phyloP scores from a whole-genome alignment of 2,113 vertebrate species.

The Grus americana region DNA sequence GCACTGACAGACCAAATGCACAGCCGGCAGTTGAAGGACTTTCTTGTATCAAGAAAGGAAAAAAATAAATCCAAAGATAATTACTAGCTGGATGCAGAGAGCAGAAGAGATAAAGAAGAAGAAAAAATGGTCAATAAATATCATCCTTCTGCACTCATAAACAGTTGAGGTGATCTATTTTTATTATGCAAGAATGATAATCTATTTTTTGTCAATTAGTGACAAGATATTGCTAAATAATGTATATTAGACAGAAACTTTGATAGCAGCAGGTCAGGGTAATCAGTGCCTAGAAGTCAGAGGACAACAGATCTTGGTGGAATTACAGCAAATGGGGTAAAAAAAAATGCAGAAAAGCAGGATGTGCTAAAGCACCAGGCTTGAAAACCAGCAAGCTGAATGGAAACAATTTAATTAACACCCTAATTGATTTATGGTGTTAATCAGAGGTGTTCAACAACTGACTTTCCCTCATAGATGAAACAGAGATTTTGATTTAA shows the following conservation, averaged over 20 bases:
- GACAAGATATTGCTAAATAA: neutral
- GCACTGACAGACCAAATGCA: neutral
- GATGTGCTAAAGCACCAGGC: neutral
- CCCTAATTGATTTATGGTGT: neutral
- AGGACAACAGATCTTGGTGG: neutral
- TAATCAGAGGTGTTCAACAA: neutral
- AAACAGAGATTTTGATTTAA: neutral
- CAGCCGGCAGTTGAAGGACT: neutral
- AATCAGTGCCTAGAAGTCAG: neutral
- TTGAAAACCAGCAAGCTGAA: neutral
- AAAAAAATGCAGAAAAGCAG: neutral
- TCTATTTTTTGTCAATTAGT: neutral
- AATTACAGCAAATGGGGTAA: neutral
- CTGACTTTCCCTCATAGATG: accelerated
- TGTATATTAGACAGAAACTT: neutral
- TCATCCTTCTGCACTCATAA: neutral
- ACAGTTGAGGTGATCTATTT: neutral
- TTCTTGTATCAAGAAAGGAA: neutral
- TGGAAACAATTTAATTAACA: neutral
- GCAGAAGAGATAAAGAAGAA: neutral
- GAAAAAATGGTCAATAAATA: neutral
- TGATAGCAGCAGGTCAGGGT: neutral
- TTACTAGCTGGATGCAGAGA: neutral
- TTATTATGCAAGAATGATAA: neutral
- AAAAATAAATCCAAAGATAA: neutral